Percentiles rank a stretch among this genome's conserved stretches.
phyloP scores from a whole-genome alignment of 2,888 invertebrate species.

The Andrena dorsata region DNA sequence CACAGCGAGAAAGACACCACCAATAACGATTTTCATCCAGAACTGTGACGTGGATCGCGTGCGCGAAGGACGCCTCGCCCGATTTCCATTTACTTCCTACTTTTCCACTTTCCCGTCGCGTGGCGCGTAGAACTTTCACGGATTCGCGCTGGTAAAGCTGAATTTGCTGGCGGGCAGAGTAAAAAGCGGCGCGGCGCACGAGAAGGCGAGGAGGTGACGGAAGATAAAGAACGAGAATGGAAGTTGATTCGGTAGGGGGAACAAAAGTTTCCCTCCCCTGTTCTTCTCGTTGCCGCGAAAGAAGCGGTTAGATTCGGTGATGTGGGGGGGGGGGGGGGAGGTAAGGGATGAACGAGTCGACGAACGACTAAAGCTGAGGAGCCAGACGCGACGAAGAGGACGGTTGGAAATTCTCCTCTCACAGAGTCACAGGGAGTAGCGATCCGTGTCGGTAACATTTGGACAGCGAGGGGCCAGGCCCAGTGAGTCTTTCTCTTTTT shows the following conservation, averaged over 20 bases:
- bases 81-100: slow-evolving; percentile 75
- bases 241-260: slow-evolving; percentile 51
- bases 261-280: slow-evolving; percentile 71
- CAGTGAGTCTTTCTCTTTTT: neutral
- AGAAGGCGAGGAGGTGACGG: slow-evolving; percentile 29
- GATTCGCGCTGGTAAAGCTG: slow-evolving; percentile 76
- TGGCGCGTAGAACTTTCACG: slow-evolving; percentile 61
- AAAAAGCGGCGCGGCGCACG: slow-evolving; percentile 39
- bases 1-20: neutral
- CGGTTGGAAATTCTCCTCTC: slow-evolving; percentile 48
- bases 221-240: slow-evolving; percentile 42
- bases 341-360: slow-evolving; percentile 38
- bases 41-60: neutral
- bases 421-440: slow-evolving; percentile 58
- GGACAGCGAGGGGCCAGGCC: slow-evolving; percentile 22
- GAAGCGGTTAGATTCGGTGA: slow-evolving; percentile 48
- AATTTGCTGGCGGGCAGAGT: slow-evolving; percentile 71
- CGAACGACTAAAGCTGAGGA: slow-evolving; percentile 10
- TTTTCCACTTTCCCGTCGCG: slow-evolving; percentile 56
- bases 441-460: slow-evolving; percentile 63
- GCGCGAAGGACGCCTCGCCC: slow-evolving; percentile 22
- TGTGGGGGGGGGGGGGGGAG: neutral
- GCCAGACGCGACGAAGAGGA: slow-evolving; percentile 13
- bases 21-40: slow-evolving; percentile 20
- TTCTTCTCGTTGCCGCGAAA: slow-evolving; percentile 55